Conservation (phyloP, 1,140 invertebrate species). For the Sinella curviseta region DNA sequence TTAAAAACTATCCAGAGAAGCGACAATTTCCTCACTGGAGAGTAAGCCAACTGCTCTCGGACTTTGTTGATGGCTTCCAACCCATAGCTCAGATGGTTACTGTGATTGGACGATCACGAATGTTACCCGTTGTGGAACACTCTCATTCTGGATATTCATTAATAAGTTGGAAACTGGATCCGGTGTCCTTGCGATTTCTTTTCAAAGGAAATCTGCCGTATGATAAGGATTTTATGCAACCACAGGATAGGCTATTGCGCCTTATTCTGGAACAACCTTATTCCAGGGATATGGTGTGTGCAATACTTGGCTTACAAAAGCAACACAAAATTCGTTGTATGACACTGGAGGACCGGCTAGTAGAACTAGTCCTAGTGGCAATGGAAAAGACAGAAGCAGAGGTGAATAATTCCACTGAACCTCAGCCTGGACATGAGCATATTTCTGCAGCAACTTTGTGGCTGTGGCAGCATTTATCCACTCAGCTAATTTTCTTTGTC, state of each 20-base stretch:
- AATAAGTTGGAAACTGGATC: slow-evolving; percentile 89
- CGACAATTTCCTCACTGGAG: slow-evolving; percentile 76
- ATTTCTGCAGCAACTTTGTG: slow-evolving; percentile 71
- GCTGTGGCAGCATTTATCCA: slow-evolving; percentile 90
- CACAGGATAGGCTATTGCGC: slow-evolving; percentile 80
- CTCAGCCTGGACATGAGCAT: slow-evolving; percentile 57
- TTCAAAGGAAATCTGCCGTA: slow-evolving; percentile 91
- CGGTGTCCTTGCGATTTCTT: slow-evolving; percentile 78
- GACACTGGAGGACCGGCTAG: slow-evolving; percentile 88
- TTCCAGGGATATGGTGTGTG: slow-evolving; percentile 92
- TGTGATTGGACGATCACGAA: slow-evolving; percentile 82
- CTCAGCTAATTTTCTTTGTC: slow-evolving; percentile 93
- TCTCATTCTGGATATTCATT: slow-evolving; percentile 85
- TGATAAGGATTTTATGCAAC: slow-evolving; percentile 81
- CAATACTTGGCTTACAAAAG: slow-evolving; percentile 89
- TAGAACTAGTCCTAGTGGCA: slow-evolving; percentile 84
- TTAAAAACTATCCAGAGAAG: slow-evolving; percentile 80
- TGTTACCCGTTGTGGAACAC: slow-evolving; percentile 91
- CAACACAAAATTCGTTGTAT: slow-evolving; percentile 86
- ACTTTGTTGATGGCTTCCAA: slow-evolving; percentile 88
- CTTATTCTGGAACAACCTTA: slow-evolving; percentile 91
- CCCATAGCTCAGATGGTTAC: slow-evolving; percentile 92
- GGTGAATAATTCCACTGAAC: slow-evolving; percentile 55
- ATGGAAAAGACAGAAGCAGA: slow-evolving; percentile 86
- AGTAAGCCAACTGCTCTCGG: slow-evolving; percentile 77